Evolutionary conservation across 2,113 vertebrate species (phyloP).

Genomic region (Mola mola): DNA sequence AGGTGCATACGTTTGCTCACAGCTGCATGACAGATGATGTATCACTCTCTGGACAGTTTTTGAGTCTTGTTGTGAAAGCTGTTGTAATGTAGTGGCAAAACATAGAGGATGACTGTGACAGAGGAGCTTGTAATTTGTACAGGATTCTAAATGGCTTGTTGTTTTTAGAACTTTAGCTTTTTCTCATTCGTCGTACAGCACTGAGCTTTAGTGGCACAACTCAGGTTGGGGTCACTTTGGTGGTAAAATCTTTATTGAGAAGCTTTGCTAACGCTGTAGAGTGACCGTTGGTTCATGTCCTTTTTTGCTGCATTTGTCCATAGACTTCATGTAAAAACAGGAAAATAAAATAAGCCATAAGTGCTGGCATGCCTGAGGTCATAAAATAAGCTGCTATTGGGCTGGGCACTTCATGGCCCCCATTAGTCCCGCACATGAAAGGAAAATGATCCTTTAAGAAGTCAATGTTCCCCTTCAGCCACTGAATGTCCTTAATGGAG

Average conservation of each 20-base stretch:
- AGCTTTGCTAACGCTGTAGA: conserved; percentile 15
- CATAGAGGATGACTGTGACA: conserved; percentile 25
- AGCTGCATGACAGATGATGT: conserved; percentile 77
- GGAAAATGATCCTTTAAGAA: conserved; percentile 47
- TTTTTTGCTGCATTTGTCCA: conserved; percentile 2
- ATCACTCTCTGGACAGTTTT: conserved; percentile 63
- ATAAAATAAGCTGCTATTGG: conserved; percentile 46
- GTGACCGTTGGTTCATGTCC: conserved; percentile 22
- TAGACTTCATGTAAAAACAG: conserved; percentile 35
- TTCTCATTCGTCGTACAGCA: not conserved
- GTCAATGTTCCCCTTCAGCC: conserved; percentile 24
- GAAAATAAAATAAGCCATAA: conserved; percentile 32
- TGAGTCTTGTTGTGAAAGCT: conserved; percentile 77
- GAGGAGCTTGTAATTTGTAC: conserved; percentile 9
- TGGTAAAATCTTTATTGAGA: conserved; percentile 9
- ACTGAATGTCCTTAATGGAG: conserved; percentile 48
- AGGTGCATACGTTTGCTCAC: conserved; percentile 77
- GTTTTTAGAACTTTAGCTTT: not conserved
- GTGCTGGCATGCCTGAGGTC: conserved; percentile 35
- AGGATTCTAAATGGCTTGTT: not conserved
- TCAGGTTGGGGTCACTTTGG: not conserved
- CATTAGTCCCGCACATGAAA: conserved; percentile 57
- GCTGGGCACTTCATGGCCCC: conserved; percentile 58
- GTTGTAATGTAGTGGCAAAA: conserved; percentile 54
- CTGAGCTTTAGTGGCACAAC: not conserved